phyloP scores from a whole-genome alignment of 2,113 vertebrate genomes.

The Hyla sarda region DNA sequence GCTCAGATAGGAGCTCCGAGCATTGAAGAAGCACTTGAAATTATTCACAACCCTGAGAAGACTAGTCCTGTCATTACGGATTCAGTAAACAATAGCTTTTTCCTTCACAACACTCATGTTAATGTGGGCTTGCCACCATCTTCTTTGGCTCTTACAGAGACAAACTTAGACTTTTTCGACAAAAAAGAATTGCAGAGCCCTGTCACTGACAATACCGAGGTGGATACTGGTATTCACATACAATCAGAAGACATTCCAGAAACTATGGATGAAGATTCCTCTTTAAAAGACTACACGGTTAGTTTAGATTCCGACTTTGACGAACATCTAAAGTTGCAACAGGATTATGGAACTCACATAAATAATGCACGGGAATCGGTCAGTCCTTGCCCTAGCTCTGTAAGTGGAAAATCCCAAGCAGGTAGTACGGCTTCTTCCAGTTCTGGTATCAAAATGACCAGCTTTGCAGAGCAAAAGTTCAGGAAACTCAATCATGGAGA shows the following conservation, averaged over 20 bases:
- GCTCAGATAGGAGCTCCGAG: constrained; percentile 80
- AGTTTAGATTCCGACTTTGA: constrained; percentile 95
- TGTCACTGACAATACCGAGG: constrained; percentile 85
- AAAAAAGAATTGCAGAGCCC: constrained; percentile 81
- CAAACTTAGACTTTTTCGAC: constrained; percentile 79
- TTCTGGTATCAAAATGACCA: constrained; percentile 90
- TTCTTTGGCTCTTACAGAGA: constrained; percentile 61
- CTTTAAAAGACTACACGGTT: constrained; percentile 91
- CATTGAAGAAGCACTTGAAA: constrained; percentile 92
- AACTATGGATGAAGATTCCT: constrained; percentile 95
- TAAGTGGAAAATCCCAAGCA: constrained; percentile 86
- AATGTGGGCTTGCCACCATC: constrained; percentile 73
- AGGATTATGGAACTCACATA: constrained; percentile 83
- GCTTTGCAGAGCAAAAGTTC: constrained; percentile 96
- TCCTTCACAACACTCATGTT: constrained; percentile 85
- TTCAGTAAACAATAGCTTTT: constrained; percentile 88
- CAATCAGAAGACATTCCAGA: constrained; percentile 94
- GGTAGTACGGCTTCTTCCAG: constrained; percentile 89
- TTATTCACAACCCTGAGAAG: constrained; percentile 86
- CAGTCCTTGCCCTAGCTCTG: constrained; percentile 86
- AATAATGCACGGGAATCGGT: constrained; percentile 74
- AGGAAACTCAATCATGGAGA: constrained; percentile 84
- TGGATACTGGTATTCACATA: constrained; percentile 93
- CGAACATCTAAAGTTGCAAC: constrained; percentile 75
- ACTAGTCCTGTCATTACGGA: constrained; percentile 75